Conservation (phyloP, 2,888 invertebrate genomes). For the Cephonodes hylas region DNA sequence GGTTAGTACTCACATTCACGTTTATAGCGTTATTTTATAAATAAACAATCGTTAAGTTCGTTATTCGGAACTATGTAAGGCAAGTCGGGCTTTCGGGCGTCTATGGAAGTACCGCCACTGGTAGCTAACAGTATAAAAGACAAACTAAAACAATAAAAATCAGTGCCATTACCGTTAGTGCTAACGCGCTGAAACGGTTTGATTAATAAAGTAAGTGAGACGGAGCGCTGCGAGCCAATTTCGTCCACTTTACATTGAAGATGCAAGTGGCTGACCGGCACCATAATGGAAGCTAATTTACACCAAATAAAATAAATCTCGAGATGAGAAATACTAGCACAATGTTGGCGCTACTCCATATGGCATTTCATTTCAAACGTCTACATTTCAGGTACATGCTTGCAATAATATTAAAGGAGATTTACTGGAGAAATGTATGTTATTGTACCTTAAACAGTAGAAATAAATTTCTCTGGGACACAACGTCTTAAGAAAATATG, state of each 20-base stretch:
- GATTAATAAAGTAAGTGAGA: constrained; percentile 39
- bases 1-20: too few relatives aligned
- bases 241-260: constrained; percentile 52
- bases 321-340: neutral
- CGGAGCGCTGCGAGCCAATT: constrained; percentile 40
- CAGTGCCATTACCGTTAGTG: neutral
- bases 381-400: neutral
- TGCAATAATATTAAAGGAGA: neutral
- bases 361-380: constrained; percentile 20
- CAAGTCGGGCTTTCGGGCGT: too few relatives aligned
- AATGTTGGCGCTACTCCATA: neutral
- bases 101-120: too few relatives aligned
- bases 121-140: neutral
- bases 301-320: constrained; percentile 5
- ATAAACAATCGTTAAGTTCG: too few relatives aligned
- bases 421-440: too few relatives aligned
- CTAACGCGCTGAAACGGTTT: constrained; percentile 37
- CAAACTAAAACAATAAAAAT: neutral
- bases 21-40: too few relatives aligned
- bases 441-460: too few relatives aligned
- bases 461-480: too few relatives aligned
- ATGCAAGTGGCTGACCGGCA: constrained; percentile 37
- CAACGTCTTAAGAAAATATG: too few relatives aligned
- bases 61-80: too few relatives aligned
- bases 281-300: constrained; percentile 44